Conservation (phyloP, 1,140 invertebrate species). For the Colletes latitarsis region DNA sequence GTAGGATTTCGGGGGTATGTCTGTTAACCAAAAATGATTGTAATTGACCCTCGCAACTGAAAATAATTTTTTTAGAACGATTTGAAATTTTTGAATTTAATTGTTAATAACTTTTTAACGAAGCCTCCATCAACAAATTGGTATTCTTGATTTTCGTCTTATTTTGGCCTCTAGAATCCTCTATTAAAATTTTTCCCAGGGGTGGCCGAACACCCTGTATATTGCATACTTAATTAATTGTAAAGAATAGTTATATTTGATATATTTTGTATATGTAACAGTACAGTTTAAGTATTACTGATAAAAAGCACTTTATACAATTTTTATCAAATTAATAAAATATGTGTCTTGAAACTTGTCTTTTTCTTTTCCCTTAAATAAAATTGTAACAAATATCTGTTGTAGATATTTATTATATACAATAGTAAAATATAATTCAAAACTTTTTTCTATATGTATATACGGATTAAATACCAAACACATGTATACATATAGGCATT, state of each 20-base stretch:
- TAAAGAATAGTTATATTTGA: conserved; percentile 31
- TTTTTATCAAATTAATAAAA: conserved; percentile 24
- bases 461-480: not conserved
- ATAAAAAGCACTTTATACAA: conserved; percentile 18
- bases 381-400: conserved; percentile 8
- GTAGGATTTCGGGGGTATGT: too few relatives aligned
- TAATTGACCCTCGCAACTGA: too few relatives aligned
- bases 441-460: not conserved
- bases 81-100: too few relatives aligned
- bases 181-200: too few relatives aligned
- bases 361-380: not conserved
- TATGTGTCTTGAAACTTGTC: not conserved
- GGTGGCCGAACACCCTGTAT: too few relatives aligned
- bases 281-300: conserved; percentile 23
- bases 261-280: conserved; percentile 36
- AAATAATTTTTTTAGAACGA: too few relatives aligned
- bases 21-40: too few relatives aligned
- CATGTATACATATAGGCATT: too few relatives aligned
- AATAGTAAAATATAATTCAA: not conserved
- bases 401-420: not conserved
- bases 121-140: too few relatives aligned
- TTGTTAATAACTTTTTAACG: too few relatives aligned
- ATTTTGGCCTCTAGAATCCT: too few relatives aligned
- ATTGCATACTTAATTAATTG: conserved; percentile 30
- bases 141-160: too few relatives aligned